Percentiles rank a stretch among this genome's conserved stretches.
Conservation (phyloP, 2,888 invertebrate species). For the Xylocampa areola region DNA sequence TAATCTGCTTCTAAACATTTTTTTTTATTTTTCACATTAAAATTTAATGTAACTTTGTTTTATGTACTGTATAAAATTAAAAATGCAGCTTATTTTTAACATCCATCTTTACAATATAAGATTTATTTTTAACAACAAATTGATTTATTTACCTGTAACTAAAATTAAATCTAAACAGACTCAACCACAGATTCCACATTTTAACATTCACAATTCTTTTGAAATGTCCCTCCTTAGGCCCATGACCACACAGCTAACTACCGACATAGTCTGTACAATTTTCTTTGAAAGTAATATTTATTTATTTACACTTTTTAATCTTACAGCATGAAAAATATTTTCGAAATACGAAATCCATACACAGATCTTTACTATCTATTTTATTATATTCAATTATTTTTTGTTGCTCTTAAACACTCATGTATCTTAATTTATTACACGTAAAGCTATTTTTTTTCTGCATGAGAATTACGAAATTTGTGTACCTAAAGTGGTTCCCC, state of each 20-base stretch:
- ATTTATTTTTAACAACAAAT: slow-evolving; percentile 9
- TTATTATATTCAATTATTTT: slow-evolving; percentile 52
- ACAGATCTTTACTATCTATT: slow-evolving; percentile 68
- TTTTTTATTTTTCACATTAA: no score
- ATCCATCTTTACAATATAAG: slow-evolving; percentile 15
- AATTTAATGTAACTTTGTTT: slow-evolving; percentile 1
- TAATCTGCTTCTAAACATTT: slow-evolving; percentile 34
- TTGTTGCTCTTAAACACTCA: slow-evolving; percentile 57
- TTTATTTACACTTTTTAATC: slow-evolving; percentile 69
- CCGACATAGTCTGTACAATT: slow-evolving; percentile 68
- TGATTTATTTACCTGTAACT: slow-evolving; percentile 4
- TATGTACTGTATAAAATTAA: slow-evolving; percentile 22
- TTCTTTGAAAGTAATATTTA: slow-evolving; percentile 70
- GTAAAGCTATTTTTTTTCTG: slow-evolving; percentile 68
- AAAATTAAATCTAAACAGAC: slow-evolving; percentile 31
- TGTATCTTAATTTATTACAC: slow-evolving; percentile 53
- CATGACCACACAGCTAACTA: slow-evolving; percentile 63
- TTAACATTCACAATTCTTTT: slow-evolving; percentile 29
- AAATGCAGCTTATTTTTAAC: slow-evolving; percentile 25
- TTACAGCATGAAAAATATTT: slow-evolving; percentile 77
- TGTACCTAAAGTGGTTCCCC: slow-evolving; percentile 49
- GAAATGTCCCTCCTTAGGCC: slow-evolving; percentile 57
- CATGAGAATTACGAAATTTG: slow-evolving; percentile 56
- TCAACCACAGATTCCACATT: slow-evolving; percentile 20
- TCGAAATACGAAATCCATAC: slow-evolving; percentile 67